phyloP scores from a whole-genome alignment of 2,797 vertebrate genomes.

The Coranthus polyacanthus region DNA sequence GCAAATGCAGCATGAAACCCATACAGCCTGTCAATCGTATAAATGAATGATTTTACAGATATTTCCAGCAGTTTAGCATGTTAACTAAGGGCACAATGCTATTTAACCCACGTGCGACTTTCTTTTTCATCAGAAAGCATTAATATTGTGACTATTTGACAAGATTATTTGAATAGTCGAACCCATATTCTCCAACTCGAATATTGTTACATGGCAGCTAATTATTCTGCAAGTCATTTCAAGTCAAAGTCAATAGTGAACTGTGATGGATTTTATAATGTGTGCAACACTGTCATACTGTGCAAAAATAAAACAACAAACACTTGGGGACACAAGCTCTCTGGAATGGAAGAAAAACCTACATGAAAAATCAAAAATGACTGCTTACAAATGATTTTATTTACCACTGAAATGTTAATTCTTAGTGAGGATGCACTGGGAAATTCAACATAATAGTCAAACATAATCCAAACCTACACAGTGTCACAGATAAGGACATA shows the following conservation, averaged over 20 bases:
- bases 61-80: not conserved
- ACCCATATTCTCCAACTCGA: not conserved
- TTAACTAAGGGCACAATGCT: not conserved
- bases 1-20: conserved; percentile 1
- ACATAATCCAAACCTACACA: conserved; percentile 6
- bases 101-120: not conserved
- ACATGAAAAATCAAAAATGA: no score
- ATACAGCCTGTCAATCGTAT: no score
- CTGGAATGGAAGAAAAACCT: not conserved
- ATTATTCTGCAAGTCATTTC: not conserved
- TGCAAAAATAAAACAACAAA: not conserved
- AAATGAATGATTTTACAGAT: not conserved
- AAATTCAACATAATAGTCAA: not conserved
- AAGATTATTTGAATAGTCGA: not conserved
- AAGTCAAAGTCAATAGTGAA: no score
- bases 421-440: not conserved
- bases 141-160: not conserved
- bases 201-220: not conserved
- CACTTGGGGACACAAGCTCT: no score
- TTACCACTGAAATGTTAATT: no score
- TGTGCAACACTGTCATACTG: not conserved
- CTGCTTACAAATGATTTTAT: not conserved
- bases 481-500: not conserved
- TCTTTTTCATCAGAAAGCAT: not conserved
- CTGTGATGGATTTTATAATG: not conserved